A percentile compares a stretch with the other conserved stretches of the same genome.
phyloP scores from a whole-genome alignment of 2,888 invertebrate genomes.

The Torymus texanus region DNA sequence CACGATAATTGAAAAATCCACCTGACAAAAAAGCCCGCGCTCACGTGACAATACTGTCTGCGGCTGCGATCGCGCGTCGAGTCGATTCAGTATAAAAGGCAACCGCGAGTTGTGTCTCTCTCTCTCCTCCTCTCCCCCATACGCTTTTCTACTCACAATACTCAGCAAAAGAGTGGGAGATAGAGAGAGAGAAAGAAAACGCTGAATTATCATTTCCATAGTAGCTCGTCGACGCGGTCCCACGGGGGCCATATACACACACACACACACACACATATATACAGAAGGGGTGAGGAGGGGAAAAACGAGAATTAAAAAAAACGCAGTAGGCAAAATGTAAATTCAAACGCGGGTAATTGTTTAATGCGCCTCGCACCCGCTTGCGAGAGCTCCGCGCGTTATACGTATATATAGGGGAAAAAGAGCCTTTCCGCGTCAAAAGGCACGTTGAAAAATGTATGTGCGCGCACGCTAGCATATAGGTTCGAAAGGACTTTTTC shows the following conservation, averaged over 20 bases:
- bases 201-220: conserved; percentile 51
- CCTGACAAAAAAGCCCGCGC: conserved; percentile 18
- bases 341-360: conserved; percentile 53
- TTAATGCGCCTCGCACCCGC: conserved; percentile 39
- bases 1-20: conserved; percentile 54
- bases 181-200: conserved; percentile 39
- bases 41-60: conserved; percentile 49
- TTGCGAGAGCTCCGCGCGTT: background rate
- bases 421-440: conserved; percentile 49
- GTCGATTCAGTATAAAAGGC: conserved; percentile 15
- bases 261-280: no score
- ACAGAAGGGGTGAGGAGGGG: background rate
- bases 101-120: background rate
- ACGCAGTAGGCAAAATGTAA: conserved; percentile 35
- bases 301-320: background rate
- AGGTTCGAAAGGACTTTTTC: conserved; percentile 44
- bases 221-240: conserved; percentile 28
- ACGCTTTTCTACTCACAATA: conserved; percentile 5
- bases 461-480: background rate
- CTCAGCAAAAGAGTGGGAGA: no score
- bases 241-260: background rate
- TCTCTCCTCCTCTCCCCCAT: background rate
- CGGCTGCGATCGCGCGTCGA: conserved; percentile 21
- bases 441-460: conserved; percentile 43
- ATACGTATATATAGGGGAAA: conserved; percentile 2